Evolutionary conservation across 2,113 vertebrate genomes (phyloP).

Genomic region (Neopipo cinnamomea): DNA sequence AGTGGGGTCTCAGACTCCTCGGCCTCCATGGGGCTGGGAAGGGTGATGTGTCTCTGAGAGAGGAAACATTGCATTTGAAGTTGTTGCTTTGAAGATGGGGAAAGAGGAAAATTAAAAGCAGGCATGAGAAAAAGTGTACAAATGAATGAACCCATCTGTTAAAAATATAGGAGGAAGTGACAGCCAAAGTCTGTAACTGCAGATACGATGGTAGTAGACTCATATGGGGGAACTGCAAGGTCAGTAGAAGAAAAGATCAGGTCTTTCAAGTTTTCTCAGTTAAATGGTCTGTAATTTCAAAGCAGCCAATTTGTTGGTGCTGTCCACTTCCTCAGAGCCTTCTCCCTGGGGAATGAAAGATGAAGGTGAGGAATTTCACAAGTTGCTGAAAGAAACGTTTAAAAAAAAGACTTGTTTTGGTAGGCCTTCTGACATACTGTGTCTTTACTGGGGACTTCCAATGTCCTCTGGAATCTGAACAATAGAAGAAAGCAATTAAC

Average conservation of each 20-base stretch:
- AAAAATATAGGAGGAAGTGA: conserved; percentile 35
- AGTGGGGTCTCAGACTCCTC: neutral
- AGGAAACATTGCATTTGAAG: neutral
- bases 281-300: conserved; percentile 36
- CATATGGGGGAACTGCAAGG: neutral
- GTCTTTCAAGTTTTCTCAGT: neutral
- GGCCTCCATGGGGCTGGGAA: neutral
- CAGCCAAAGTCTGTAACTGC: conserved; percentile 8
- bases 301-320: conserved; percentile 17
- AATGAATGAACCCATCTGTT: neutral
- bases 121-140: neutral
- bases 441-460: conserved; percentile 2
- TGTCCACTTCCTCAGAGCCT: neutral
- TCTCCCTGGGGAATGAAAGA: neutral
- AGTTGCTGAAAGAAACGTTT: conserved; percentile 42
- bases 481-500: conserved; percentile 56
- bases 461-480: conserved; percentile 12
- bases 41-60: neutral
- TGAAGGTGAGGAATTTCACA: conserved; percentile 69
- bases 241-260: neutral
- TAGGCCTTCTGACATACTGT: neutral
- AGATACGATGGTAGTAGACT: neutral
- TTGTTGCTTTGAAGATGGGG: neutral
- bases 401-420: neutral
- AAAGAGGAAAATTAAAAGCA: conserved; percentile 20